These are phyloP conservation scores for Anastrepha obliqua DNA, from an alignment of 1,140 invertebrate species.

Conservation along the genomic window DNA sequence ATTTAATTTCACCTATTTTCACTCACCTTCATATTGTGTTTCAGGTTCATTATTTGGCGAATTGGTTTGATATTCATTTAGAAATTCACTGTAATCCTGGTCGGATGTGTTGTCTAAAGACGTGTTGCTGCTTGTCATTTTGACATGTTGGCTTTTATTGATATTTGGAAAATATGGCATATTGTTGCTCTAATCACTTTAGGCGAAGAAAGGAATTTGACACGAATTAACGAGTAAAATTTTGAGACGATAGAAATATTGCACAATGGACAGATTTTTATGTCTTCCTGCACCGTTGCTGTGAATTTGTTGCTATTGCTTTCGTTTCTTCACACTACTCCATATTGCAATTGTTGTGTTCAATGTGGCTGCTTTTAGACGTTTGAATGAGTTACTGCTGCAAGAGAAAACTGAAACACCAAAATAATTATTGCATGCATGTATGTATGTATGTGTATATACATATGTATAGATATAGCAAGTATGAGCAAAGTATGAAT, in stretches of 20 bases:
- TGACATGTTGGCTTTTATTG: constrained; percentile 58
- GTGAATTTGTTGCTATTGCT: not conserved
- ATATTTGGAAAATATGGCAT: constrained; percentile 66
- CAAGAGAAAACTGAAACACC: not conserved
- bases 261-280: not conserved
- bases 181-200: constrained; percentile 56
- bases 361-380: constrained; percentile 13
- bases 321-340: not conserved
- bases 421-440: not conserved
- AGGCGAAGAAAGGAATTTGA: not conserved
- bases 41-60: constrained; percentile 67
- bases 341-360: constrained; percentile 5
- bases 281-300: not conserved
- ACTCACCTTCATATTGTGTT: constrained; percentile 70
- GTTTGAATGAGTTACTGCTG: constrained; percentile 16
- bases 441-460: not conserved
- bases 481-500: too few species aligned
- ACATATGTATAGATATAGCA: not conserved
- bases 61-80: constrained; percentile 71
- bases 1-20: not conserved
- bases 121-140: constrained; percentile 65
- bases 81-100: constrained; percentile 71
- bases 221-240: not conserved
- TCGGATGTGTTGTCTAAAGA: constrained; percentile 67
- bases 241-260: not conserved